Evolutionary conservation across 2,113 vertebrate genomes (phyloP).

Genomic region (Crotalus helleri): DNA sequence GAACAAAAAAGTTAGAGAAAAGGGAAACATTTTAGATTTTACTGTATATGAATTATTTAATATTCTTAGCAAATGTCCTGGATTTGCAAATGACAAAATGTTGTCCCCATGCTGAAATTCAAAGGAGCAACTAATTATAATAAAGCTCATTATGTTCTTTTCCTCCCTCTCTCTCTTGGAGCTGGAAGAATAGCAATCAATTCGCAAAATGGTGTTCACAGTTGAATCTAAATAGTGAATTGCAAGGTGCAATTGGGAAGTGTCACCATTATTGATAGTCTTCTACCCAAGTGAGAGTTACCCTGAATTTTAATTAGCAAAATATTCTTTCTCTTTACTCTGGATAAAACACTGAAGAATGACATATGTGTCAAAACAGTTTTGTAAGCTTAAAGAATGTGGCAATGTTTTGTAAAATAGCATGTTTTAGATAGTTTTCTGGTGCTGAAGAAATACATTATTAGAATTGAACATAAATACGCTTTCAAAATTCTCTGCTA

Average conservation of each 20-base stretch:
- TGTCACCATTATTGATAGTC: conserved; percentile 65
- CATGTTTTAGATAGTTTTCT: not conserved
- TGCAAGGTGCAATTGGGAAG: conserved; percentile 49
- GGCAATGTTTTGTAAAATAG: not conserved
- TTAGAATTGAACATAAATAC: not conserved
- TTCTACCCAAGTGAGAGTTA: conserved; percentile 40
- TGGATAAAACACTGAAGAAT: conserved; percentile 41
- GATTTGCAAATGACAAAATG: conserved; percentile 39
- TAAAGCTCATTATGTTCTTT: conserved; percentile 38
- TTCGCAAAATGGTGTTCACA: conserved; percentile 44
- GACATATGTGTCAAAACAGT: conserved; percentile 1
- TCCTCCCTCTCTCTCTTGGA: conserved; percentile 23
- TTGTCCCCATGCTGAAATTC: conserved; percentile 20
- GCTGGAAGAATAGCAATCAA: conserved; percentile 45
- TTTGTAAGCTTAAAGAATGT: conserved; percentile 33
- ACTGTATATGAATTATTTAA: conserved; percentile 25
- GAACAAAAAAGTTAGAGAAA: not conserved
- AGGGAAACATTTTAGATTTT: not conserved
- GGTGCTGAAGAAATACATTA: not conserved
- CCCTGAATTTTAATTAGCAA: conserved; percentile 63
- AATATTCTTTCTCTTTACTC: conserved; percentile 39
- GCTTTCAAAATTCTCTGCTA: not conserved
- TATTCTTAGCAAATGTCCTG: conserved; percentile 13
- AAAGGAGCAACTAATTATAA: conserved; percentile 33
- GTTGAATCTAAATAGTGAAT: conserved; percentile 54